Percentiles rank a stretch among this genome's conserved stretches.
Conservation (phyloP, 2,113 vertebrate species). For the Prunella himalayana region DNA sequence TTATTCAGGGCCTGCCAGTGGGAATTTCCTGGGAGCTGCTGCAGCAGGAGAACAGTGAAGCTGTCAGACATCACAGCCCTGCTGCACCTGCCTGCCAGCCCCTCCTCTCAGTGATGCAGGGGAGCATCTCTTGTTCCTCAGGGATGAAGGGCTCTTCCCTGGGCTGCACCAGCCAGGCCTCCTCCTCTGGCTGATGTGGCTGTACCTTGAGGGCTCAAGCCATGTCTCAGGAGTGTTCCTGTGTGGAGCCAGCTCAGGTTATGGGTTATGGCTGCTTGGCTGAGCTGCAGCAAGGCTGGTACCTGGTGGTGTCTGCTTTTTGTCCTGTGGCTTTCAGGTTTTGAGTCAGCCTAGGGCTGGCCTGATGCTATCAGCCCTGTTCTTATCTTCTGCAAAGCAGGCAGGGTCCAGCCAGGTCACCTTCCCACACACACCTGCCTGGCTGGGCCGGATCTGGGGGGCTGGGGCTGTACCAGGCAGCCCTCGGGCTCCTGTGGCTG, state of each 20-base stretch:
- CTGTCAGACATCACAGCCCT: background rate
- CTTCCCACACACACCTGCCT: background rate
- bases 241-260: background rate
- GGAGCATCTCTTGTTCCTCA: background rate
- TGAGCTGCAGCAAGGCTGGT: background rate
- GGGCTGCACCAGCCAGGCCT: background rate
- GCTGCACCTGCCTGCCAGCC: background rate
- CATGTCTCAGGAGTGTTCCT: accelerated
- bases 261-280: background rate
- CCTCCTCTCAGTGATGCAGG: background rate
- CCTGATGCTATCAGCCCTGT: background rate
- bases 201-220: background rate
- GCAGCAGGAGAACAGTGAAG: background rate
- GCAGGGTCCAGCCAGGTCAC: background rate
- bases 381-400: background rate
- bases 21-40: background rate
- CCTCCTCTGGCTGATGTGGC: background rate
- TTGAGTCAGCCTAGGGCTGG: background rate
- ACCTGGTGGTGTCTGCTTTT: background rate
- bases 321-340: background rate
- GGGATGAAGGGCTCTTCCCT: background rate
- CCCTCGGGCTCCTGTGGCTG: accelerated
- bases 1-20: background rate
- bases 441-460: no score
- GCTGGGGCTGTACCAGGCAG: background rate